Percentiles rank a stretch among this genome's conserved stretches.
These are phyloP conservation scores for Bombus picipes DNA, from an alignment of 1,140 invertebrate species.

Conservation along the genomic window DNA sequence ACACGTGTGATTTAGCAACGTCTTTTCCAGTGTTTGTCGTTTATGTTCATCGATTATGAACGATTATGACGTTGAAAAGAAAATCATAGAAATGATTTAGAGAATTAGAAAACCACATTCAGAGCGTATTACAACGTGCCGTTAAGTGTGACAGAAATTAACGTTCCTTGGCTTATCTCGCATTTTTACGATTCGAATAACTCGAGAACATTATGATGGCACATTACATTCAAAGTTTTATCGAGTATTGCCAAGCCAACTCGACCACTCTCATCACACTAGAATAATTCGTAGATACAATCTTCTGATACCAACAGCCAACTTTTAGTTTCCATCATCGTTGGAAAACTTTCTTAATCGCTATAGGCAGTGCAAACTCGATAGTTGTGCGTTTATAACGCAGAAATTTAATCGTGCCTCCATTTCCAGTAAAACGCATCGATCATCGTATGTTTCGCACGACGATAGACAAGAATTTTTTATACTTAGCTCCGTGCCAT, in stretches of 20 bases:
- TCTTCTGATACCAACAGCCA: neutral
- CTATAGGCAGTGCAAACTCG: neutral
- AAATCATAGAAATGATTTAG: no score
- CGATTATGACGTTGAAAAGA: neutral
- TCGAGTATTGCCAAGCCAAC: neutral
- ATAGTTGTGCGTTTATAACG: neutral
- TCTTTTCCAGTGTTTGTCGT: neutral
- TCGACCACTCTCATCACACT: neutral
- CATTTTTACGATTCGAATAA: neutral
- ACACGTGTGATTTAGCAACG: neutral
- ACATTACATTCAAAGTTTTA: slow-evolving; percentile 9
- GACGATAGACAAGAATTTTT: neutral
- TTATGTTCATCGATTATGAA: neutral
- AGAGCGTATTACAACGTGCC: neutral
- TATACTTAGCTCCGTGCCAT: neutral
- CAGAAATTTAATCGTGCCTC: neutral
- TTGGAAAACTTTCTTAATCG: slow-evolving; percentile 2
- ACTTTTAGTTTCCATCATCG: slow-evolving; percentile 12
- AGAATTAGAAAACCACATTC: neutral
- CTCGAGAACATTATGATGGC: neutral
- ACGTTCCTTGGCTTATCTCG: neutral
- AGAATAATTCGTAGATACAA: neutral
- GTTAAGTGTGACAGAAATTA: neutral
- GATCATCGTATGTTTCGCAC: neutral
- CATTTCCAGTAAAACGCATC: neutral